Evolutionary conservation across 1,140 invertebrate genomes (phyloP).

Genomic region (Paralvinella palmiformis): DNA sequence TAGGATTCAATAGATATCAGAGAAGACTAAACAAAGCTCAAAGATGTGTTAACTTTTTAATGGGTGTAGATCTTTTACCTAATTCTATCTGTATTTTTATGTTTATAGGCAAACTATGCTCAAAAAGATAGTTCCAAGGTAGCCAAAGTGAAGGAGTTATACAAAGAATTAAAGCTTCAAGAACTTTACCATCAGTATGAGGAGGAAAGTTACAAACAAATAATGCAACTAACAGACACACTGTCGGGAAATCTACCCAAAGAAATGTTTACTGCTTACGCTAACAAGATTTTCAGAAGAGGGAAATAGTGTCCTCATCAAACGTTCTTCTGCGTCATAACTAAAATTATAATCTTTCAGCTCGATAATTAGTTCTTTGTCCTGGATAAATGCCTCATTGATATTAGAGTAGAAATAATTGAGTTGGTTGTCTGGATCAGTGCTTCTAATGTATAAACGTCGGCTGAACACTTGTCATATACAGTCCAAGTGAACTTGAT

Average conservation of each 20-base stretch:
- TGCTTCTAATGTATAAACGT: too few species aligned
- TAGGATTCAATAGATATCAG: neutral
- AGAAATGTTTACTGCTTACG: slow-evolving; percentile 44
- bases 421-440: too few species aligned
- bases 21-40: neutral
- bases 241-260: slow-evolving; percentile 31
- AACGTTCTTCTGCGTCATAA: too few species aligned
- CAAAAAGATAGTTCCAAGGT: slow-evolving; percentile 62
- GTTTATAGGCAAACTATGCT: slow-evolving; percentile 69
- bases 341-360: too few species aligned
- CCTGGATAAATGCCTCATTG: too few species aligned
- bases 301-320: slow-evolving; percentile 44
- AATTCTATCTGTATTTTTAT: slow-evolving; percentile 16
- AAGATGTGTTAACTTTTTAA: neutral
- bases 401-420: too few species aligned
- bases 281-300: slow-evolving; percentile 50
- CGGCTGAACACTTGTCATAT: too few species aligned
- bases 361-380: too few species aligned
- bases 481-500: too few species aligned
- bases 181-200: slow-evolving; percentile 76
- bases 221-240: slow-evolving; percentile 38
- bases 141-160: slow-evolving; percentile 68
- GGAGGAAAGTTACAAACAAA: slow-evolving; percentile 58
- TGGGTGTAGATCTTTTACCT: neutral
- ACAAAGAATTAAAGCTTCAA: slow-evolving; percentile 70